Base-by-base conservation (phyloP, 2,797 vertebrate genomes). In the Tolypeutes matacus region DNA sequence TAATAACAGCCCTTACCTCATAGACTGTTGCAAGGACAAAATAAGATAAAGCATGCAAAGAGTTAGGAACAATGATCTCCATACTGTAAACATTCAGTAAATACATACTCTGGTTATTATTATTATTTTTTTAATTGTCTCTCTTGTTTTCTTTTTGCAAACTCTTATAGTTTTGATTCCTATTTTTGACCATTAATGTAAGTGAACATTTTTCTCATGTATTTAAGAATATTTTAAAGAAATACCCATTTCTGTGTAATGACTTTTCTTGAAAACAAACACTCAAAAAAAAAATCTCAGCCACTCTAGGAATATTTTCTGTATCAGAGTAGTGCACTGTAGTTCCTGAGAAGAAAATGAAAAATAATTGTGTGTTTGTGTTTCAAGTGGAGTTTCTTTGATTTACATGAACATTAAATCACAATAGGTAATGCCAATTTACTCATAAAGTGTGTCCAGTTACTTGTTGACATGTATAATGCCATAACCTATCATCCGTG, bases 141-240 rank as follows among this genome's bases (percentile, higher is more conserved):
- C 53, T 56, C 10, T 49, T 51, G 21, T 56, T 91, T 93, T 94
- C 67, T 91, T 93, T 95, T 80, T 75, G 10, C 34, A 91, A 18
- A 27, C 49, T 95, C 51, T 62, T 92, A 72, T 10, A 83, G 20
- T 95, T 91, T 76, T 17, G 1, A 67, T 85, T 92, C 23, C 49
- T 87, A 64, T 95, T 88, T 96, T 95, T 92, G 7, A 53, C 15
- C 69, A 18, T 58, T 91, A 77, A 20, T 67, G 0, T 6, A 86
- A 9, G 31, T 65, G 27, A 69, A 73, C n/a, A 67, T 89, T 95
- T 93, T 95, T 36, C 49, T 56, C 9, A n/a, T 95, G 18, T 96
- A 78, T 90, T 95, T 88, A 95, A 86, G 82, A 82, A 82, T 82
- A 73, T 77, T 73, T 89, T 84, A 82, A 92, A 95, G 73, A 83